Conservation (phyloP, 2,113 vertebrate species). For the Noturus placidus region DNA sequence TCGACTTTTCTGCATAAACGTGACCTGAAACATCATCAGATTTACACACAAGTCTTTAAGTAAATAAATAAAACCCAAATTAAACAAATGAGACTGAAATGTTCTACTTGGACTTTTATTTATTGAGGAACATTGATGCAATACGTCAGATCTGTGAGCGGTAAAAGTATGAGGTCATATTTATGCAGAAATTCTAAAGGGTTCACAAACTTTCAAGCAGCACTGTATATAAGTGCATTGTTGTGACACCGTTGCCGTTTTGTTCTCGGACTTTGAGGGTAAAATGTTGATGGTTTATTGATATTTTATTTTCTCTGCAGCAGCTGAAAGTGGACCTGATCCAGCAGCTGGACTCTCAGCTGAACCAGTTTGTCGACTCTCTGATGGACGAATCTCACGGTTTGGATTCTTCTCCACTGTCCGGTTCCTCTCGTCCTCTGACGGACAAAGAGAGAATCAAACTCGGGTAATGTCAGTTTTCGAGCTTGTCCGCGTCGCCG, state of each 20-base stretch:
- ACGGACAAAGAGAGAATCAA: constrained; percentile 79
- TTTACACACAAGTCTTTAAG: too few species aligned
- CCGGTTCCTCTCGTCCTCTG: constrained; percentile 69
- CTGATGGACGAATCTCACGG: constrained; percentile 83
- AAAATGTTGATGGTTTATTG: not conserved
- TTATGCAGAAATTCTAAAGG: too few species aligned
- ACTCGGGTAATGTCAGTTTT: constrained; percentile 37
- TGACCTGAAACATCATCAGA: too few species aligned
- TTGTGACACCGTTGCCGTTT: rapidly evolving
- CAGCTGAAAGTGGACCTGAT: constrained; percentile 85
- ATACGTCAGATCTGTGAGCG: too few species aligned
- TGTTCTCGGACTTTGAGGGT: not conserved
- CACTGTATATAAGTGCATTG: not conserved
- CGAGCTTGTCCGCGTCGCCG: not conserved
- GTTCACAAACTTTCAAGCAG: too few species aligned
- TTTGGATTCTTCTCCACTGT: constrained; percentile 74
- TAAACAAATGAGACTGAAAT: too few species aligned
- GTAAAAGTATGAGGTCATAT: too few species aligned
- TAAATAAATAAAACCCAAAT: too few species aligned
- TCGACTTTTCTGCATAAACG: too few species aligned
- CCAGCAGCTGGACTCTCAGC: constrained; percentile 86
- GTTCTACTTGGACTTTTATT: too few species aligned
- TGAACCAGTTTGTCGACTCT: constrained; percentile 86
- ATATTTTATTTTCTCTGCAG: constrained; percentile 59
- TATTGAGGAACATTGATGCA: too few species aligned